Percentiles rank a stretch among this genome's conserved stretches.
These are phyloP conservation scores for Plumapathes pennacea DNA, from an alignment of 92 coral and sea anemone genomes.

Conservation along the genomic window DNA sequence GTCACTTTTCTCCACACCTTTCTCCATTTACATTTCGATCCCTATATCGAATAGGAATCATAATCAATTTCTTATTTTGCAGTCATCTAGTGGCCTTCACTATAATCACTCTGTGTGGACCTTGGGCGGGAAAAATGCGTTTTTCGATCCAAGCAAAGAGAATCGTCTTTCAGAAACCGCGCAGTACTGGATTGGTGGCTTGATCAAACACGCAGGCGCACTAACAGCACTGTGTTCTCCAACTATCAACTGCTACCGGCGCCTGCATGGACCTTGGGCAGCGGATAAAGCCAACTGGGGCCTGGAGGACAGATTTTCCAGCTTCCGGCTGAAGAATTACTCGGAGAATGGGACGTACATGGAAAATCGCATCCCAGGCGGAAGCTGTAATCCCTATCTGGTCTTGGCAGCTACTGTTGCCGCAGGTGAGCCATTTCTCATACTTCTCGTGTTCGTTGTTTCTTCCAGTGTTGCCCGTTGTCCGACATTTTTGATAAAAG, in stretches of 20 bases:
- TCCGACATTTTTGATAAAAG: too few relatives aligned
- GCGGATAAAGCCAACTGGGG: conserved; percentile 11
- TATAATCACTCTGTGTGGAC: too few relatives aligned
- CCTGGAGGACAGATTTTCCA: neutral
- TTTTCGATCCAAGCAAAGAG: neutral
- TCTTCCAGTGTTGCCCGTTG: too few relatives aligned
- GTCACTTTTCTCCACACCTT: too few relatives aligned
- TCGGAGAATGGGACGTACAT: conserved; percentile 7
- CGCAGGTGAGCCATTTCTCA: conserved; percentile 14
- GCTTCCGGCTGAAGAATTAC: conserved; percentile 17
- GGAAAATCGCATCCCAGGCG: conserved; percentile 13
- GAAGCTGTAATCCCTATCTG: conserved; percentile 12
- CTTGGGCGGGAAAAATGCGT: conserved; percentile 14
- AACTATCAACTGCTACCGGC: conserved; percentile 12
- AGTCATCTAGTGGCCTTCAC: too few relatives aligned
- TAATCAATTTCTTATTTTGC: too few relatives aligned
- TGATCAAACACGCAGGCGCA: conserved; percentile 7
- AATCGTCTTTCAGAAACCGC: conserved; percentile 3
- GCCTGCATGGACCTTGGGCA: conserved; percentile 6
- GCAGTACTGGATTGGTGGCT: conserved; percentile 8
- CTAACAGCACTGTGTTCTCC: conserved; percentile 4
- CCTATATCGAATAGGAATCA: too few relatives aligned
- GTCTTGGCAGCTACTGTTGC: conserved; percentile 13
- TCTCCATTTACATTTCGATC: too few relatives aligned
- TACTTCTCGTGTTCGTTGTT: too few relatives aligned